These are phyloP conservation scores for Genyomyrus donnyi DNA, from an alignment of 2,113 vertebrate genomes.

Conservation along the genomic window DNA sequence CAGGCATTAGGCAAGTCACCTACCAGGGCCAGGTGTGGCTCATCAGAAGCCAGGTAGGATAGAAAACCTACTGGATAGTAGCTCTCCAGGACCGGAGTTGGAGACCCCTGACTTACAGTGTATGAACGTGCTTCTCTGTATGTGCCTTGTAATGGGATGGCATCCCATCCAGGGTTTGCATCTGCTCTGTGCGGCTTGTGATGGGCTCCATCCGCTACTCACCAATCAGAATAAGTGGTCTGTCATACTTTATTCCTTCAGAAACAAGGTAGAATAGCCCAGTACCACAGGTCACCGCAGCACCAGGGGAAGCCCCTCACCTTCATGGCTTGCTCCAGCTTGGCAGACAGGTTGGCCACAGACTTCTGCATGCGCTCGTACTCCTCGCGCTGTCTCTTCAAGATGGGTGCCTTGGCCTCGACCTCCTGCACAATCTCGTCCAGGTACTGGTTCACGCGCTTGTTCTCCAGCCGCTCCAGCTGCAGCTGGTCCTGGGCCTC, in stretches of 20 bases:
- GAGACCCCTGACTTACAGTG: too few species aligned
- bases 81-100: too few species aligned
- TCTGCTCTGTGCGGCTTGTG: background rate
- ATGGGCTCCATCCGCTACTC: background rate
- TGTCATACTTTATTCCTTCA: background rate
- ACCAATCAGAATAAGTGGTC: background rate
- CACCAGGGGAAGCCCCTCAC: slow-evolving; percentile 39
- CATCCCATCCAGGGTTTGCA: background rate
- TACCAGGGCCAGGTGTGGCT: too few species aligned
- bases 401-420: slow-evolving; percentile 84
- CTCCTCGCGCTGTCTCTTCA: slow-evolving; percentile 87
- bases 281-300: background rate
- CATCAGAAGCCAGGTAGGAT: too few species aligned
- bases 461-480: slow-evolving; percentile 82
- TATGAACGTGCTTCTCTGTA: background rate
- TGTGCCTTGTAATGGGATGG: background rate
- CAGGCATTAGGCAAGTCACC: background rate
- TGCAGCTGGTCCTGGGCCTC: slow-evolving; percentile 86
- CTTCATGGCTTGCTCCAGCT: slow-evolving; percentile 88
- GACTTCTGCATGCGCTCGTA: slow-evolving; percentile 85
- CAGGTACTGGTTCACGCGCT: slow-evolving; percentile 78
- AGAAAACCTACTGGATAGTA: too few species aligned
- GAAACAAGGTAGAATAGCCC: background rate
- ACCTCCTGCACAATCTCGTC: slow-evolving; percentile 90
- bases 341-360: slow-evolving; percentile 78